A percentile compares a stretch with the other conserved stretches of the same genome.
phyloP scores from a whole-genome alignment of 1,140 invertebrate genomes.

The Dysdera silvatica region DNA sequence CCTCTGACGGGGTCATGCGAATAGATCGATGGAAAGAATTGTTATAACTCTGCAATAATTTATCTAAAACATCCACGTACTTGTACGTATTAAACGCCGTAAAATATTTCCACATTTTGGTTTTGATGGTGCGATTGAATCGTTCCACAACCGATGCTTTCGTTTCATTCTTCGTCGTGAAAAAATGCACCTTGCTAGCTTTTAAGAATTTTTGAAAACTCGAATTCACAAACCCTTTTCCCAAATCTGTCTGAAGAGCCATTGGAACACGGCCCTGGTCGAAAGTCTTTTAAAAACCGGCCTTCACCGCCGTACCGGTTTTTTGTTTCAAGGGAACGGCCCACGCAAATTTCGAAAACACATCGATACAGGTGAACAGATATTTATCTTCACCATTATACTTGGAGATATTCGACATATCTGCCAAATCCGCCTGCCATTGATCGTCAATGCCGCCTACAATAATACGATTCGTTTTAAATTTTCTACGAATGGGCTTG shows the following conservation, averaged over 20 bases:
- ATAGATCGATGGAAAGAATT: conserved; percentile 43
- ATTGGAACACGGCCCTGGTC: neutral
- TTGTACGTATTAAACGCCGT: conserved; percentile 41
- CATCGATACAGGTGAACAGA: conserved; percentile 34
- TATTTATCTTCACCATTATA: conserved; percentile 32
- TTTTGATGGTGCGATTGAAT: conserved; percentile 47
- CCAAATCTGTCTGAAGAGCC: conserved; percentile 12
- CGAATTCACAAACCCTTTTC: conserved; percentile 22
- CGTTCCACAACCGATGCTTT: conserved; percentile 47
- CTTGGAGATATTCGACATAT: conserved; percentile 24
- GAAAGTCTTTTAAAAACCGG: conserved; percentile 24
- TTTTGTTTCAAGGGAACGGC: conserved; percentile 31
- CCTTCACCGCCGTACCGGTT: conserved; percentile 7
- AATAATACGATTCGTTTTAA: conserved; percentile 18
- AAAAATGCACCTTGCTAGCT: conserved; percentile 43
- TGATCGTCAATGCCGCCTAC: conserved; percentile 30
- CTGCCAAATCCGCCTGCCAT: conserved; percentile 34
- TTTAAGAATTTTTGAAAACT: conserved; percentile 38
- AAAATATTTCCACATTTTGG: conserved; percentile 44
- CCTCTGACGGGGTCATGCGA: conserved; percentile 39
- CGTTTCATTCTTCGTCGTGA: conserved; percentile 42
- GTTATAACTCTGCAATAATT: conserved; percentile 45
- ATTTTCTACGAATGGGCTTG: conserved; percentile 28
- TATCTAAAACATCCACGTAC: conserved; percentile 41
- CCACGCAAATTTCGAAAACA: conserved; percentile 35